Evolutionary conservation across 1,140 invertebrate species (phyloP), one percentile per base, ranked within the genome.

Genomic region (Drosophila ironensis): DNA sequence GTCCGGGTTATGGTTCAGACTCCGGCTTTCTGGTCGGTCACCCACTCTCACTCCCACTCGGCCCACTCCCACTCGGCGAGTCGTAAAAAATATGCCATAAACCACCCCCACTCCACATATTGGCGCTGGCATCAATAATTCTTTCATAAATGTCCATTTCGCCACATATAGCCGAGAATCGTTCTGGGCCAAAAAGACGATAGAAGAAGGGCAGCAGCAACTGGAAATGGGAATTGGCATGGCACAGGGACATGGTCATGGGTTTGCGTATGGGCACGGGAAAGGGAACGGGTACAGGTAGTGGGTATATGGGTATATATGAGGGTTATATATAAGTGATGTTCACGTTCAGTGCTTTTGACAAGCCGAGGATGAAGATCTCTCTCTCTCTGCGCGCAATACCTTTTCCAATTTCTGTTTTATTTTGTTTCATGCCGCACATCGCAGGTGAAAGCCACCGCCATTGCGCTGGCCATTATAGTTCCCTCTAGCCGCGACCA

Each of bases 61-160:
- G n/a, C n/a, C n/a, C n/a, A n/a, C 22, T 56, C 22, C 33, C 59
- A 37, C 30, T 38, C 37, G 37, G 60, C 46, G 44, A 72, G 50
- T 75, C 78, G 74, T 84, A 84, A 84, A 84, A 84, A 84, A 82
- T 82, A 82, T 84, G 74, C 71, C 71, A 80, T 81, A 81, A 80
- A 80, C 59, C 57, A 61, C 57, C 33, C 48, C 57, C 56, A 37
- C 46, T 33, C 30, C 17, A 33, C 72, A 69, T 64, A 67, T 76
- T 71, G 73, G 56, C 60, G 50, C 52, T 74, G 78, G 70, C 84
- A 87, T 87, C 77, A 87, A 87, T 87, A 87, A 87, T 87, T 87
- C 82, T 87, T 87, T 82, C 84, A 87, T 87, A 87, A 87, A 87
- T 87, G 82, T 88, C 82, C 82, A 87, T 87, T 87, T 87, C 82